phyloP scores from a whole-genome alignment of 2,888 invertebrate species.

The Cylindroiulus punctatus region DNA sequence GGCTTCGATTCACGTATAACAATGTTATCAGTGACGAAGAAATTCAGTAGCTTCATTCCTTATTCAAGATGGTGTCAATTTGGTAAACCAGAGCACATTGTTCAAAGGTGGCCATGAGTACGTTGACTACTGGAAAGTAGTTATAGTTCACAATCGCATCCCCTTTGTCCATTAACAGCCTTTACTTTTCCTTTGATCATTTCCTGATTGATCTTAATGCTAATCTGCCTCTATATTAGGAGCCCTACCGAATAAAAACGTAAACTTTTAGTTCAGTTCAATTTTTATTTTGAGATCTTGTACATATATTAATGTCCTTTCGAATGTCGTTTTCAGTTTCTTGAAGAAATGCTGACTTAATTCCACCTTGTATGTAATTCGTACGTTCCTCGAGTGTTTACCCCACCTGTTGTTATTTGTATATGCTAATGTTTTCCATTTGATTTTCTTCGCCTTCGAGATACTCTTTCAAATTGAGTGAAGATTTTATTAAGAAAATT shows the following conservation, averaged over 20 bases:
- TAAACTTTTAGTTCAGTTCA: background rate
- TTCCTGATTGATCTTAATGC: constrained; percentile 35
- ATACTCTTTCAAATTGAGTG: constrained; percentile 35
- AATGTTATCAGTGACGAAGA: background rate
- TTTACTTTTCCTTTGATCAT: constrained; percentile 22
- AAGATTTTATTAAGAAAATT: constrained; percentile 47
- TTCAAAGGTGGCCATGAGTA: constrained; percentile 28
- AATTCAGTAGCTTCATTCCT: background rate
- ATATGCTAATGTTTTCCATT: constrained; percentile 43
- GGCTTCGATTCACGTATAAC: background rate
- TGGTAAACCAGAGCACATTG: constrained; percentile 30
- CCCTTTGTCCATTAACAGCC: constrained; percentile 44
- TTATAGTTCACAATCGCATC: constrained; percentile 29
- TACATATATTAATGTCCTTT: constrained; percentile 14
- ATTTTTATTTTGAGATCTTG: background rate
- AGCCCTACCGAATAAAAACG: background rate
- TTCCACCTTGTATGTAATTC: constrained; percentile 40
- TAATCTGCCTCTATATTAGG: constrained; percentile 26
- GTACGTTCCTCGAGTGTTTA: constrained; percentile 17
- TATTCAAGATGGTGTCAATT: background rate
- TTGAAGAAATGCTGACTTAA: constrained; percentile 31
- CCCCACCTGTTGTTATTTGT: constrained; percentile 6
- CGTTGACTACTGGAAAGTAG: background rate
- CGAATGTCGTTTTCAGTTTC: constrained; percentile 30
- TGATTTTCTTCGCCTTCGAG: constrained; percentile 31